Conservation (phyloP, 2,888 invertebrate species). For the Tetranychus truncatus region DNA sequence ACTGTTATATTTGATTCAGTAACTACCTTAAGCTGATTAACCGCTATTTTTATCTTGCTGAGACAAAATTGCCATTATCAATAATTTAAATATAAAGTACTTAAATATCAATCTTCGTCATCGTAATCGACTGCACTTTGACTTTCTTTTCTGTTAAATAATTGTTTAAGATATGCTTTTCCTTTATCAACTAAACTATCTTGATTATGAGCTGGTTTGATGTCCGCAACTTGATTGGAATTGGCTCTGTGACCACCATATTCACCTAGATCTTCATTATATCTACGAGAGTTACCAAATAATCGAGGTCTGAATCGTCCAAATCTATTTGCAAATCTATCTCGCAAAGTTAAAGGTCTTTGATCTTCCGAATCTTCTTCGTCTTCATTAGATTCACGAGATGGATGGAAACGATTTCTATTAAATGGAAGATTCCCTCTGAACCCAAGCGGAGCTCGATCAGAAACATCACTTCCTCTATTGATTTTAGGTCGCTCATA, state of each 20-base stretch:
- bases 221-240: background rate
- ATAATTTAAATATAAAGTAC: too few relatives aligned
- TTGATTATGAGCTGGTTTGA: background rate
- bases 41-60: too few relatives aligned
- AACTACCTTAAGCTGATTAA: too few relatives aligned
- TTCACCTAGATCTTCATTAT: background rate
- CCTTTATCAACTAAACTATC: too few relatives aligned
- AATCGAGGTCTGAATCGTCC: background rate
- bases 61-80: too few relatives aligned
- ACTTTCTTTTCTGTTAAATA: too few relatives aligned
- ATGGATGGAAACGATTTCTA: background rate
- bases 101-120: too few relatives aligned
- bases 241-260: background rate
- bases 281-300: background rate
- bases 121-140: too few relatives aligned
- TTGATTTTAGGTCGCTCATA: background rate
- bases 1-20: too few relatives aligned
- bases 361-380: background rate
- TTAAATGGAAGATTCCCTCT: background rate
- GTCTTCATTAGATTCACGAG: background rate
- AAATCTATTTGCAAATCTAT: background rate
- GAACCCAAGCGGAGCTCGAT: background rate
- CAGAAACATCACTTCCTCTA: background rate
- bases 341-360: background rate
- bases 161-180: too few relatives aligned